Percentiles rank a stretch among this genome's conserved stretches.
Evolutionary conservation across 2,113 vertebrate species (phyloP).

Genomic region (Pleuronectes platessa): DNA sequence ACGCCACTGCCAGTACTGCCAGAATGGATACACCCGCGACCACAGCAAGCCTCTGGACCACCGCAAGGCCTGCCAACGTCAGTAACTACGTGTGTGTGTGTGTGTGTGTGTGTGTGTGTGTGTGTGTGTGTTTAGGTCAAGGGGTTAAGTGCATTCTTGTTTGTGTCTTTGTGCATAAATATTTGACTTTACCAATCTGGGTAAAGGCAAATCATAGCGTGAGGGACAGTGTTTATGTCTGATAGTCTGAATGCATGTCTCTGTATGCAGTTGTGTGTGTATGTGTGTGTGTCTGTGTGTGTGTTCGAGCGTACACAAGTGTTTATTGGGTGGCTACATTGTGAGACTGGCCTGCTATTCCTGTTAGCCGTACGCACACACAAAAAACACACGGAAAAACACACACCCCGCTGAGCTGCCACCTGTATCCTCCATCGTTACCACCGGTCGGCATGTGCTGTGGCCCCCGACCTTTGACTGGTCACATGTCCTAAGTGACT

Average conservation of each 20-base stretch:
- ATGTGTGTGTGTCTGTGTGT: constrained; percentile 41
- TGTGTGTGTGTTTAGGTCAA: too few relatives aligned
- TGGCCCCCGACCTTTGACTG: constrained; percentile 78
- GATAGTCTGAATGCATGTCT: too few relatives aligned
- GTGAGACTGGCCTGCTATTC: constrained; percentile 66
- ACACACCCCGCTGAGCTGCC: constrained; percentile 36
- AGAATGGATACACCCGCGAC: constrained; percentile 88
- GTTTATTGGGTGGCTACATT: constrained; percentile 77
- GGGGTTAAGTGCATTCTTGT: too few relatives aligned
- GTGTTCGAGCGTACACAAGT: constrained; percentile 25
- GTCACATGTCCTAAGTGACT: constrained; percentile 73
- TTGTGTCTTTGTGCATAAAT: too few relatives aligned
- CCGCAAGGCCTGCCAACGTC: constrained; percentile 89
- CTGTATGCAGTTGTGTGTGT: constrained; percentile 38
- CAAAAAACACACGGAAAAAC: constrained; percentile 19
- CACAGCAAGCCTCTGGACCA: constrained; percentile 83
- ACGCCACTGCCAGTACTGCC: constrained; percentile 92
- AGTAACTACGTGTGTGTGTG: constrained; percentile 69
- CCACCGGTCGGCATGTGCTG: constrained; percentile 62
- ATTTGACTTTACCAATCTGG: too few relatives aligned
- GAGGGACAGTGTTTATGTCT: too few relatives aligned
- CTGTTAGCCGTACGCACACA: constrained; percentile 38
- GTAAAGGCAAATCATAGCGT: too few relatives aligned
- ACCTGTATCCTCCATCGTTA: constrained; percentile 61
- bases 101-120: not conserved